Evolutionary conservation across 1,140 invertebrate species (phyloP), one percentile per base, ranked within the genome.

Genomic region (Cheumatopsyche charites): DNA sequence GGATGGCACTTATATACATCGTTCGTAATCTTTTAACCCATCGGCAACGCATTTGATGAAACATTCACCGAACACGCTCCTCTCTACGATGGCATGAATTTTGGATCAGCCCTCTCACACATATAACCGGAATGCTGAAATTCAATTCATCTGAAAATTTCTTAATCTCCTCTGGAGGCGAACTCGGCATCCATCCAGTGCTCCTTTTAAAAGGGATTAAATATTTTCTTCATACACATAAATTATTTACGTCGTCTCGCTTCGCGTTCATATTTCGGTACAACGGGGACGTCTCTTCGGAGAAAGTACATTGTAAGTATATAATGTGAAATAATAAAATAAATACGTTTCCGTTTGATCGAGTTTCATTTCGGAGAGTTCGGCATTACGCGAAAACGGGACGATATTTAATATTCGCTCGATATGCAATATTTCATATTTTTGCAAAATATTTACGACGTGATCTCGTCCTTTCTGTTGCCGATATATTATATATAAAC

Each of bases 31-130:
- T 58, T 58, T 58, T 58, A 58, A 58, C 55, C 55, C 55, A 58
- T 58, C 55, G 55, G 55, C 55, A 58, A 58, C 55, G 55, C 23
- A 58, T 58, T 58, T 58, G 55, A 58, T 58, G 55, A 58, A 58
- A 58, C 23, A 58, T 58, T 58, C 55, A 58, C 25, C 55, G 25
- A n/a, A 58, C 55, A 11, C 25, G 23, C 12, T 58, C 55, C n/a
- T 23, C 55, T 9, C 9, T 23, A 23, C n/a, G n/a, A n/a, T n/a
- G n/a, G n/a, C 25, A 17, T 58, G 25, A 58, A 58, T 58, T 58
- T 58, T 58, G 25, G 19, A 58, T 58, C 55, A 26, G 21, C 9
- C 25, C 23, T 5, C 13, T 12, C 55, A 11, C 55, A 23, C 55
- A 58, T 23, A 21, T 47, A n/a, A n/a, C 43, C 43, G 43, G 11